Evolutionary conservation across 1,140 invertebrate species (phyloP).

Genomic region (Globodera ellingtonae): DNA sequence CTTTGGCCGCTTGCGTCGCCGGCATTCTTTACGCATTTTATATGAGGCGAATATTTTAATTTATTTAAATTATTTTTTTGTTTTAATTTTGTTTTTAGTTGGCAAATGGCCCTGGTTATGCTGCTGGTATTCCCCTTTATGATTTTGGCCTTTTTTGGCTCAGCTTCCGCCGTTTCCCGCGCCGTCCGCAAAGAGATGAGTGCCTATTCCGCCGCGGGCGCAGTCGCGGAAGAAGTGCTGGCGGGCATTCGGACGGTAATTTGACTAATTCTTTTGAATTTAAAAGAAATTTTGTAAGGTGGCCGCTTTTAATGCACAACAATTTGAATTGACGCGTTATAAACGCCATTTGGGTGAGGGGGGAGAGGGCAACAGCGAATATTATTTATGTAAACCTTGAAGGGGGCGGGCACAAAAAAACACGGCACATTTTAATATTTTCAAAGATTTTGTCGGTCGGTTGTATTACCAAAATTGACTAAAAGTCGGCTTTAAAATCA

Average conservation of each 20-base stretch:
- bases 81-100: slow-evolving; percentile 35
- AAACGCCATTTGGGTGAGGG: slow-evolving; percentile 68
- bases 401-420: not conserved
- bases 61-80: not conserved
- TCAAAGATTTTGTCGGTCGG: not conserved
- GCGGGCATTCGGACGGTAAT: slow-evolving; percentile 79
- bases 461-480: not conserved
- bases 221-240: slow-evolving; percentile 80
- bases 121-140: slow-evolving; percentile 55
- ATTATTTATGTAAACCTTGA: no score
- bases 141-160: slow-evolving; percentile 51
- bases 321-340: slow-evolving; percentile 71
- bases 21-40: slow-evolving; percentile 51
- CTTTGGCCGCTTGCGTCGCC: slow-evolving; percentile 40
- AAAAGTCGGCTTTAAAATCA: no score
- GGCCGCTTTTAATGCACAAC: slow-evolving; percentile 79
- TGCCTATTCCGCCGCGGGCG: slow-evolving; percentile 77
- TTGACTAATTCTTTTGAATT: slow-evolving; percentile 69
- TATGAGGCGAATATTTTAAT: slow-evolving; percentile 29
- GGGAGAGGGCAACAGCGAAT: no score
- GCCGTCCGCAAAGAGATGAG: slow-evolving; percentile 75
- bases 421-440: no score
- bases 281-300: slow-evolving; percentile 74
- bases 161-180: slow-evolving; percentile 42
- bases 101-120: slow-evolving; percentile 57